phyloP scores from a whole-genome alignment of 2,888 invertebrate genomes.

The Frankliniella fusca region DNA sequence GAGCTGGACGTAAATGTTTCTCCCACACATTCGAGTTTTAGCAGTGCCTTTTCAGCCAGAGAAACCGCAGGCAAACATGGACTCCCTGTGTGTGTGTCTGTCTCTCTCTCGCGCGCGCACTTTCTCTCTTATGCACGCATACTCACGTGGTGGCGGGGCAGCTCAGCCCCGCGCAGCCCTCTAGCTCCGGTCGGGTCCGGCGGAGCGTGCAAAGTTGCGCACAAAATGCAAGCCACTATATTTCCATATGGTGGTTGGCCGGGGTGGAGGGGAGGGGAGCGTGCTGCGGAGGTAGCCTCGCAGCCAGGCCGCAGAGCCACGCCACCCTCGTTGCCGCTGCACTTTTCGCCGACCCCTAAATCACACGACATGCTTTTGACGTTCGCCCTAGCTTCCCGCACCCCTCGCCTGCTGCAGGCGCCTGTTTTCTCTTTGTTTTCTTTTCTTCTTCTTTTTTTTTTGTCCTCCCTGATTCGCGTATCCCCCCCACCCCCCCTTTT shows the following conservation, averaged over 20 bases:
- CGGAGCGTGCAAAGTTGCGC: not conserved
- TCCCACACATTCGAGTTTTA: too few relatives aligned
- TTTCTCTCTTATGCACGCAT: not conserved
- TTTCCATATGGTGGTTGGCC: not conserved
- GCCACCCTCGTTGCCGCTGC: not conserved
- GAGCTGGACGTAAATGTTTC: too few relatives aligned
- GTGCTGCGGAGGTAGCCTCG: too few relatives aligned
- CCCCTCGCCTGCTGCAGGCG: not conserved
- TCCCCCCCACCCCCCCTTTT: not conserved
- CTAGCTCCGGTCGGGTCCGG: not conserved
- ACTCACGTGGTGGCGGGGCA: not conserved
- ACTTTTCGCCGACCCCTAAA: not conserved
- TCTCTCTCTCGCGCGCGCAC: not conserved
- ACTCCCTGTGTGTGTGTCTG: not conserved
- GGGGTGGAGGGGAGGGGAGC: not conserved
- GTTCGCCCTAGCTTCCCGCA: not conserved
- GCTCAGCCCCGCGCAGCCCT: too few relatives aligned
- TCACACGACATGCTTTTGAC: not conserved
- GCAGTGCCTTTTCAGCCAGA: too few relatives aligned
- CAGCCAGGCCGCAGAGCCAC: too few relatives aligned
- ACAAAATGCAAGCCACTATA: constrained; percentile 17
- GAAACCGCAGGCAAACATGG: too few relatives aligned
- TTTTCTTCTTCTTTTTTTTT: too few relatives aligned
- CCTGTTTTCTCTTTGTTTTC: too few relatives aligned
- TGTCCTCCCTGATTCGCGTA: too few relatives aligned